Evolutionary conservation across 2,888 invertebrate species (phyloP).

Genomic region (Eledona agricola): DNA sequence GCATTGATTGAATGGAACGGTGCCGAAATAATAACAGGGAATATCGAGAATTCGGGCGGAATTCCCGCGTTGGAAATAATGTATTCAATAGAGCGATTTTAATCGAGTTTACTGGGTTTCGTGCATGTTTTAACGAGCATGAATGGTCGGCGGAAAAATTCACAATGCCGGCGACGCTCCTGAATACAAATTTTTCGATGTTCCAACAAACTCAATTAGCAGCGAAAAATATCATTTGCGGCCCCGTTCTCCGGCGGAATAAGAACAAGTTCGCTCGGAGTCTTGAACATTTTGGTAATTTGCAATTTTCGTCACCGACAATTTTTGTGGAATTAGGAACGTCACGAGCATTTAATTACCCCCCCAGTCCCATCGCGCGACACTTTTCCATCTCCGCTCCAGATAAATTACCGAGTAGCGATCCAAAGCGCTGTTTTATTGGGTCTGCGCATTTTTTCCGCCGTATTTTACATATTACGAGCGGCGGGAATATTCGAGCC

Average conservation of each 20-base stretch:
- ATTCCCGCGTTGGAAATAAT: too few relatives aligned
- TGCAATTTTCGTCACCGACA: too few relatives aligned
- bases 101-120: conserved; percentile 18
- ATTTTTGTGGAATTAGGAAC: conserved; percentile 12
- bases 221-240: conserved; percentile 19
- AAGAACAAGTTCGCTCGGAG: too few relatives aligned
- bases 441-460: conserved; percentile 26
- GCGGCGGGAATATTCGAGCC: conserved; percentile 26
- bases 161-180: neutral
- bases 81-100: conserved; percentile 12
- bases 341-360: conserved; percentile 18
- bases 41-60: conserved; percentile 1
- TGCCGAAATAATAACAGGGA: conserved; percentile 5
- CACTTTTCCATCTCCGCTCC: conserved; percentile 6
- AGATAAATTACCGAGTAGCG: conserved; percentile 12
- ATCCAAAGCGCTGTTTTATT: conserved; percentile 18
- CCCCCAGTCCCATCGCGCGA: conserved; percentile 2
- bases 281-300: too few relatives aligned
- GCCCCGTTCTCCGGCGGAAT: too few relatives aligned
- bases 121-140: conserved; percentile 21
- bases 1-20: conserved; percentile 7
- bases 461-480: conserved; percentile 35
- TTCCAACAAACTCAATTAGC: conserved; percentile 5
- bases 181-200: conserved; percentile 22
- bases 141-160: conserved; percentile 12